Base-by-base conservation (phyloP, 2,797 vertebrate species). In the Scarus forsteni region DNA sequence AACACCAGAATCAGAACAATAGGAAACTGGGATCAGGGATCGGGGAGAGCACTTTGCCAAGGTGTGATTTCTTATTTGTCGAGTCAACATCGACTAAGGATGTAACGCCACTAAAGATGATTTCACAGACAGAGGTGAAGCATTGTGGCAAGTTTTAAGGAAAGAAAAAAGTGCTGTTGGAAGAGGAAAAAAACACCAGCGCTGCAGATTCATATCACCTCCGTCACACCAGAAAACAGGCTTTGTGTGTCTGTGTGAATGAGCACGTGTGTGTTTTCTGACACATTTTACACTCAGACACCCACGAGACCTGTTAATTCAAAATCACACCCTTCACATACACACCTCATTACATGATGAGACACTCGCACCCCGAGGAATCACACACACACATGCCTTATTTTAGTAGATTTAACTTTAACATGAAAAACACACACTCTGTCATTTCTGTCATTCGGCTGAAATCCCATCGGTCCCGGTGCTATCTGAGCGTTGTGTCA, bases 341-440 rank as follows among this genome's bases (percentile, higher is more conserved):
- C 78, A 81, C 75, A 73, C 64, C 76, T 85, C 83, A 89, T 90
- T 90, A 86, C 70, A 69, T 82, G 77, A 90, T 84, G 85, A 82
- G 68, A 83, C 1, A 65, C 45, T 13, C 66, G 75, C 75, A 70
- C 80, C 39, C 80, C 53, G 13, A 18, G 66, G 75, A 75, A 81
- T 45, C 75, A 44, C 60, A 53, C 67, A 58, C 42, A 54, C 50
- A 40, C 60, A 46, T 61, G 15, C 44, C 53, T 40, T 35, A 27
- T 70, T 39, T 61, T 40, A 27, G 15, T 0, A 6, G 13, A 51
- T 51, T 51, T 46, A n/a, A 44, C 55, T 82, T 75, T 65, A 64
- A 76, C 73, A 81, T 73, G 65, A 61, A 75, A 80, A 54, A 62
- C 65, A 53, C 74, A 56, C 74, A 66, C 62, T 45, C 44, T 75